Evolutionary conservation across 2,888 invertebrate genomes (phyloP), one percentile per base, ranked within the genome.

Genomic region (Eurytoma californica): DNA sequence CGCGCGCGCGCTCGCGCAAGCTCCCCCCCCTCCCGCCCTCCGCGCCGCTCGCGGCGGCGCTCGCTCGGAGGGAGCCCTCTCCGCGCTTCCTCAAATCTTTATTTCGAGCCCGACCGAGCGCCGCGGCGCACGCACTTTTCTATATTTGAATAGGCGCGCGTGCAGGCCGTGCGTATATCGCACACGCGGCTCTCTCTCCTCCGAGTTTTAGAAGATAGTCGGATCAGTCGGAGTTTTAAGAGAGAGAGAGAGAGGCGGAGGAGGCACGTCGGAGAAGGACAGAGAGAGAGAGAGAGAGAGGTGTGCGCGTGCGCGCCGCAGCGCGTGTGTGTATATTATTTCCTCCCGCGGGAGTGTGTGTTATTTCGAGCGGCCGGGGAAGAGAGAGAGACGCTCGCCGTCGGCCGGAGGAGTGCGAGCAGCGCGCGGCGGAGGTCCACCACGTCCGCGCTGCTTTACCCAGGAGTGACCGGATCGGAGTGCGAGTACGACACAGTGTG

Each of bases 81-180:
- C 82, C 81, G 80, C 83, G 85, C 86, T 85, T 85, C 84, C 84
- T 84, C 83, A 83, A 85, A 86, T 86, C 86, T 85, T 86, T 86
- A 86, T 86, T 85, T 84, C 86, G 83, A 84, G 85, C 84, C 84
- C 84, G 85, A 85, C 83, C 83, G 85, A 86, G 85, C 83, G 82
- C 80, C 82, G 55, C 83, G 79, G 81, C 83, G 80, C 80, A 84
- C 85, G 76, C 76, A 57, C 77, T 70, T 70, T 39, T 70, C 65
- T 63, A 76, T 69, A 69, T 39, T 47, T 49, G 20, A 12, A 58
- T 30, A 30, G 28, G 14, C 85, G 84, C 84, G 84, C 84, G 85
- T 24, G 20, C 53, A 84, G 84, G 84, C 83, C 5, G n/a, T n/a
- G n/a, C n/a, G n/a, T n/a, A n/a, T n/a, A 60, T 57, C 14, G 13